These are phyloP conservation scores for Endomychus coccineus DNA, from an alignment of 2,888 invertebrate genomes.

Conservation along the genomic window DNA sequence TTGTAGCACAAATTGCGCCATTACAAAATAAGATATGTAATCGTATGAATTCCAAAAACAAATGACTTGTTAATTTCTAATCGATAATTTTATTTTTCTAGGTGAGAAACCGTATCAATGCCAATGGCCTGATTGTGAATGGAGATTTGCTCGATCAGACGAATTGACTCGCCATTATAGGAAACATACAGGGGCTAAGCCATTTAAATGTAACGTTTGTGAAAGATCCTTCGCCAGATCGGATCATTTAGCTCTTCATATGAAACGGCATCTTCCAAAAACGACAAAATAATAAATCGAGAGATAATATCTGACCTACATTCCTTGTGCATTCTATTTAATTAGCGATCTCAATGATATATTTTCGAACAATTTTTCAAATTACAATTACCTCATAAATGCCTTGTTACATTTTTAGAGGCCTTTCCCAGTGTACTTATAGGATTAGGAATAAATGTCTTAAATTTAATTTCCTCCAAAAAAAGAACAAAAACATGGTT, in stretches of 20 bases:
- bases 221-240: conserved; percentile 92
- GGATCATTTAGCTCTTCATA: conserved; percentile 92
- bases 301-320: conserved; percentile 9
- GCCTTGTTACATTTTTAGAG: neutral
- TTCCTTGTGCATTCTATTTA: neutral
- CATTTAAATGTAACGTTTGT: conserved; percentile 93
- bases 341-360: neutral
- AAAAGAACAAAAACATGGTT: too few relatives aligned
- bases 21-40: too few relatives aligned
- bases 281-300: conserved; percentile 52
- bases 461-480: too few relatives aligned
- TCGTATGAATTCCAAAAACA: too few relatives aligned
- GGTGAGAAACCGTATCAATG: conserved; percentile 98
- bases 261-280: conserved; percentile 94
- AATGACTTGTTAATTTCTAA: too few relatives aligned
- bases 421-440: too few relatives aligned
- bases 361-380: neutral
- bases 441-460: too few relatives aligned
- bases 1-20: too few relatives aligned
- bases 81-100: conserved; percentile 52
- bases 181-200: conserved; percentile 95
- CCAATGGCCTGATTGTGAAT: conserved; percentile 96
- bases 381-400: neutral
- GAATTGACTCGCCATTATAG: conserved; percentile 94
- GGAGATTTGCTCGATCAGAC: conserved; percentile 94